Percentiles rank a stretch among this genome's conserved stretches.
phyloP scores from a whole-genome alignment of 23 tunicate genomes.

The Styela plicata region DNA sequence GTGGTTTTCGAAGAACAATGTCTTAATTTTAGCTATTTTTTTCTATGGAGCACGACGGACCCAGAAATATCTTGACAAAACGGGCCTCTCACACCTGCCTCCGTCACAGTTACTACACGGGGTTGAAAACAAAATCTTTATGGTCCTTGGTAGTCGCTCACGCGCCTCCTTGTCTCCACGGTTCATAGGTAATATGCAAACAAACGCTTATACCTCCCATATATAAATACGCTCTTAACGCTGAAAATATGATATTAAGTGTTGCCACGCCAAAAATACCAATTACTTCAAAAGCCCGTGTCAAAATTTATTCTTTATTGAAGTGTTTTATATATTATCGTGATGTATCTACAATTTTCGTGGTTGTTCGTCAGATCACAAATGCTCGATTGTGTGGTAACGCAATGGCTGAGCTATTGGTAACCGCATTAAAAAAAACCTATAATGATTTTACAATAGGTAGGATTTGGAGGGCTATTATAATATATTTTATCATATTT shows the following conservation, averaged over 20 bases:
- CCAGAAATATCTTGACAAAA: too few species aligned
- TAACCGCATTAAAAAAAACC: too few species aligned
- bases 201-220: slow-evolving; percentile 7
- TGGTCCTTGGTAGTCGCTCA: background rate
- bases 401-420: too few species aligned
- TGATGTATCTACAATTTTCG: background rate
- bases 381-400: too few species aligned
- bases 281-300: background rate
- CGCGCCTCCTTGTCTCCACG: slow-evolving; percentile 3
- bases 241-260: background rate
- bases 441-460: too few species aligned
- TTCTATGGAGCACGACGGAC: too few species aligned
- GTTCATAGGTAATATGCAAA: slow-evolving; percentile 22
- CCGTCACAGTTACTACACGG: background rate
- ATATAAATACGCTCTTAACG: background rate
- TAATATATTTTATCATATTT: too few species aligned
- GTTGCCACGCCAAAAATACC: background rate
- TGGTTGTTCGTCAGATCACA: background rate
- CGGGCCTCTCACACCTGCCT: background rate
- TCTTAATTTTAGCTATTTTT: too few species aligned
- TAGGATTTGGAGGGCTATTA: too few species aligned
- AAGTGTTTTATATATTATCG: background rate
- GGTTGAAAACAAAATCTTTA: background rate
- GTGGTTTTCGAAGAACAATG: too few species aligned
- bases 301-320: background rate